Conservation (phyloP, 2,888 invertebrate species). For the Zygaena filipendulae region DNA sequence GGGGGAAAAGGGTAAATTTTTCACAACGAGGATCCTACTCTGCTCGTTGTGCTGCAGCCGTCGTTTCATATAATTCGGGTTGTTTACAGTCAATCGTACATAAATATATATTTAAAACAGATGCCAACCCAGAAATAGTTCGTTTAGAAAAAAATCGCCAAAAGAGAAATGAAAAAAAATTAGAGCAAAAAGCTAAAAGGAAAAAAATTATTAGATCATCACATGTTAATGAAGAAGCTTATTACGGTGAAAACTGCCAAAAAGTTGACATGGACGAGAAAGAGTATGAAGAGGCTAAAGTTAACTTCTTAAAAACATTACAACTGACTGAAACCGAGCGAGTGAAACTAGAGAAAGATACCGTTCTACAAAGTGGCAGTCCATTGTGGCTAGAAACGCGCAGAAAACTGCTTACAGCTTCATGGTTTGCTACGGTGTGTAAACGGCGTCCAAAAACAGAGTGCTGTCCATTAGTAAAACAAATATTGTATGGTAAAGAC, state of each 20-base stretch:
- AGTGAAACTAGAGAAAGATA: neutral
- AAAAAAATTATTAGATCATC: constrained; percentile 1
- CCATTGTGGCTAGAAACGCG: constrained; percentile 5
- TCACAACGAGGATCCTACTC: constrained; percentile 1
- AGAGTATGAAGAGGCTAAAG: too few species aligned
- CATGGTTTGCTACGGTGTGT: constrained; percentile 3
- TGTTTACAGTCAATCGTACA: too few species aligned
- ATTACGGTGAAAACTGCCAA: too few species aligned
- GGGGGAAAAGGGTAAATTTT: constrained; percentile 1
- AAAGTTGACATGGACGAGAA: constrained; percentile 2
- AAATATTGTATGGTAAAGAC: constrained; percentile 5
- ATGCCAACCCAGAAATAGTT: too few species aligned
- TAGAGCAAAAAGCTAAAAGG: constrained; percentile 1
- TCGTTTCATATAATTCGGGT: too few species aligned
- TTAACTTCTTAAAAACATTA: too few species aligned
- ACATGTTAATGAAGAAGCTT: too few species aligned
- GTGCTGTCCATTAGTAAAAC: constrained; percentile 2
- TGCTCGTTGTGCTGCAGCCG: too few species aligned
- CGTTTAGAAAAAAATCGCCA: neutral
- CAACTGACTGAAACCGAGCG: too few species aligned
- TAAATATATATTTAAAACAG: too few species aligned
- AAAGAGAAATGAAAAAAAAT: neutral
- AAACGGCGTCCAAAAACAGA: constrained; percentile 2
- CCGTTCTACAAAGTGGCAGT: constrained; percentile 5
- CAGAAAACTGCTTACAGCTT: constrained; percentile 2